Evolutionary conservation across 2,888 invertebrate species (phyloP), one percentile per base, ranked within the genome.

Genomic region (Drosophila colorata): DNA sequence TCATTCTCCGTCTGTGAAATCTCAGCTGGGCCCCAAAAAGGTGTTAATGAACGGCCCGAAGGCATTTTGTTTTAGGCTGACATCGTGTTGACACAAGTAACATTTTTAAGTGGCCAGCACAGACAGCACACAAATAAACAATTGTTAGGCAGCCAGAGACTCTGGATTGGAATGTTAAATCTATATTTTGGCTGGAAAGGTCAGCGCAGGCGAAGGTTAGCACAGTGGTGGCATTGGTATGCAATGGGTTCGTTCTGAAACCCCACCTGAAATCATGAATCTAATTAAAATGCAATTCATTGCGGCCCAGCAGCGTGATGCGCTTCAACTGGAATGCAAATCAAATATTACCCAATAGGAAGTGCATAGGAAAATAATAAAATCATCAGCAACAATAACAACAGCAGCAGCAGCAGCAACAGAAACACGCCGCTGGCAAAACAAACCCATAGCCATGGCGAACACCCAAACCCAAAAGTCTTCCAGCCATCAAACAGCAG

Each of bases 271-370:
- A 67, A 70, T 70, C 87, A 80, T 86, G 83, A 85, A 85, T 80
- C 82, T 82, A 82, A 87, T 87, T 87, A 89, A 87, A 87, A 85
- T 87, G 88, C 88, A 87, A 87, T 78, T 87, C 86, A 87, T 84
- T 74, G 78, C 67, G 38, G 58, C 59, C 57, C 68, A 70, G 65
- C 69, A 58, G 64, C 69, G 59, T 72, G 80, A 72, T 82, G 86
- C 72, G 85, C 88, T 73, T 69, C 86, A 66, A 37, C 61, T 74
- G 85, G 88, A 84, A 85, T 85, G 88, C 88, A 85, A 85, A 85
- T 88, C 88, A 72, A 80, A 78, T 84, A 87, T 87, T 87, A 76
- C 89, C 65, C 87, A 89, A 87, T 89, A 87, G 86, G 89, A 87
- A 89, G 78, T 87, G 80, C 69, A 76, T 68, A 51, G 72, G 56